A percentile compares a stretch with the other conserved stretches of the same genome.
phyloP scores from a whole-genome alignment of 2,888 invertebrate genomes.

The Gymnocheta viridis region DNA sequence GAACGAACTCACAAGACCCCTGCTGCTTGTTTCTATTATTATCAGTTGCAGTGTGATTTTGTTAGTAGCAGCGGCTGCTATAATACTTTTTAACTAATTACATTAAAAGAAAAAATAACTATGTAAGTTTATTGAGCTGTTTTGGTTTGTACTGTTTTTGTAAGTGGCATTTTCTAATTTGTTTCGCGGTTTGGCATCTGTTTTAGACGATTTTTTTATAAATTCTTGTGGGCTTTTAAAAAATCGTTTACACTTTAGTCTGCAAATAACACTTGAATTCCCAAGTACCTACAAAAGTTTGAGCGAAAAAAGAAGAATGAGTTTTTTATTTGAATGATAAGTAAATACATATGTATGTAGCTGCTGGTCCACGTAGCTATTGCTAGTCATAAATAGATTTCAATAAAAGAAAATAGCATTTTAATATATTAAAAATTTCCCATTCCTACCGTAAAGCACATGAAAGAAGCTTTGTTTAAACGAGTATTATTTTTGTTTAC shows the following conservation, averaged over 20 bases:
- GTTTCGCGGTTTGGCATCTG: constrained; percentile 42
- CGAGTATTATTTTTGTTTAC: too few species aligned
- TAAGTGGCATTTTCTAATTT: constrained; percentile 57
- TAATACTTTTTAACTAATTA: constrained; percentile 58
- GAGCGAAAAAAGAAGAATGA: background rate
- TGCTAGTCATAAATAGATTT: too few species aligned
- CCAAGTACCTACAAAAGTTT: constrained; percentile 11
- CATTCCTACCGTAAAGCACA: too few species aligned
- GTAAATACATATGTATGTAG: too few species aligned
- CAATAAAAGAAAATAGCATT: too few species aligned
- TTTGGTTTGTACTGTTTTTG: constrained; percentile 20
- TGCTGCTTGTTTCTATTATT: constrained; percentile 25
- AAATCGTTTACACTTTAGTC: constrained; percentile 31
- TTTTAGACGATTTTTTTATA: background rate
- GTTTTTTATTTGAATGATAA: constrained; percentile 12
- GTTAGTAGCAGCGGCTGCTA: constrained; percentile 11
- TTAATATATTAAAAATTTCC: too few species aligned
- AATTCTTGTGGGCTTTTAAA: background rate
- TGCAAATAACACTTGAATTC: constrained; percentile 22
- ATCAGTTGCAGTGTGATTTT: background rate
- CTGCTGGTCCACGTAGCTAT: too few species aligned
- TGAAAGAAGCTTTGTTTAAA: too few species aligned
- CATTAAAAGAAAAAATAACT: constrained; percentile 46
- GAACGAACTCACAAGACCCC: constrained; percentile 38
- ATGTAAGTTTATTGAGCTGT: constrained; percentile 20